Evolutionary conservation across 2,113 vertebrate species (phyloP).

Genomic region (Entelurus aequoreus): DNA sequence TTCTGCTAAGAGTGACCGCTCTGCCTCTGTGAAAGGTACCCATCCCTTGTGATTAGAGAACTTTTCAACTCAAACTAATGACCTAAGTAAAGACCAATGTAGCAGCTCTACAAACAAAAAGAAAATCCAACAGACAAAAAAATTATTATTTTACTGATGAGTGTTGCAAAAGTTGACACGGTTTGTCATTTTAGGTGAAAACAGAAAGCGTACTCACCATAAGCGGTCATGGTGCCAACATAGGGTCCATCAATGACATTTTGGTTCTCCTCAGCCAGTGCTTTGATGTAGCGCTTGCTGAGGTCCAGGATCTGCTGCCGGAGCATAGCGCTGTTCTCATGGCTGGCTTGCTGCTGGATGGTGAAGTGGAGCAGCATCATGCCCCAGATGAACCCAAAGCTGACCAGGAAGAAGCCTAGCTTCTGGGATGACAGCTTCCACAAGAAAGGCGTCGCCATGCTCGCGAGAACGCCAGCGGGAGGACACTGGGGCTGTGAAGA

Average conservation of each 20-base stretch:
- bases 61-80: slow-evolving; percentile 13
- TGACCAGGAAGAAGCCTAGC: slow-evolving; percentile 95
- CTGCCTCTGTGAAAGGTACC: too few species aligned
- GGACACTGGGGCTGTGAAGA: slow-evolving; percentile 35
- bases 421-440: slow-evolving; percentile 99
- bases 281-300: slow-evolving; percentile 98
- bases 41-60: background rate
- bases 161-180: background rate
- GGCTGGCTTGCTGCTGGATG: slow-evolving; percentile 92
- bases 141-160: background rate
- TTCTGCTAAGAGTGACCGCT: too few species aligned
- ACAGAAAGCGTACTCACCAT: slow-evolving; percentile 74
- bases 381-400: slow-evolving; percentile 99
- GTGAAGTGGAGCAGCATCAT: slow-evolving; percentile 99
- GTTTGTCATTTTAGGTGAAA: background rate
- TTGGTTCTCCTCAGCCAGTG: slow-evolving; percentile 93
- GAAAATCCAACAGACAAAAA: background rate
- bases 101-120: background rate
- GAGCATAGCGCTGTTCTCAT: slow-evolving; percentile 89
- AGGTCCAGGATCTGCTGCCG: slow-evolving; percentile 97
- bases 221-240: slow-evolving; percentile 96
- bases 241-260: slow-evolving; percentile 95
- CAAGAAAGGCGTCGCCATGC: slow-evolving; percentile 84
- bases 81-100: background rate
- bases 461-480: slow-evolving; percentile 22